Base-by-base conservation (phyloP, 2,797 vertebrate species). In the Catostomus latipinnis region DNA sequence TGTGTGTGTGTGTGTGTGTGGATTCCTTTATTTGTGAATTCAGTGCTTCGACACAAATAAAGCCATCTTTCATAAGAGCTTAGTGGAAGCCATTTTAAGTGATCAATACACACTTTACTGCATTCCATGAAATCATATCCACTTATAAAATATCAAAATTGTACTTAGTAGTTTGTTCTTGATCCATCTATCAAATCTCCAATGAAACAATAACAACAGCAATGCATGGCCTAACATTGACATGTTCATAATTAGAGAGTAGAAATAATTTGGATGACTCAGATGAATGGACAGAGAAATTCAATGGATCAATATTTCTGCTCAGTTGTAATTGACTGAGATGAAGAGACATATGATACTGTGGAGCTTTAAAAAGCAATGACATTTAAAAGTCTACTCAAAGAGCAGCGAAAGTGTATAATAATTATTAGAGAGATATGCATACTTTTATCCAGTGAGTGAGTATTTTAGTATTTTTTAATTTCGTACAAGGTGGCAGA, bases 261-360 rank as follows among this genome's bases (percentile, higher is more conserved):
- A 58, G 45, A 75, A 52, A 75, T 69, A 8, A 63, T 60, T 81
- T 6, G 8, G 46, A 68, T 45, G 56, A 52, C 71, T 79, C 13
- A 73, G 68, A 65, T 73, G 57, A 85, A 75, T 69, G 74, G 71
- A 76, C 56, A 60, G 56, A 78, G 71, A 81, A 81, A 58, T 74
- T 73, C 79, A 80, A 70, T 78, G 75, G 84, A 76, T 81, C 72
- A 50, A 65, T 80, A 76, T 71, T 80, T 81, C 72, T 78, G 48
- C 72, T 81, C 73, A 45, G 74, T 76, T 80, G 76, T 74, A 77
- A 74, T 78, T 81, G 84, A 83, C 81, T 72, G 80, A 65, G 73
- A 63, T 62, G 65, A 50, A 78, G 60, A 78, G 66, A 54, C 72
- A 72, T 74, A 34, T 22, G 34, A 63, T 45, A 18, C 49, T 52